These are phyloP conservation scores for Plagodis pulveraria DNA, from an alignment of 2,888 invertebrate species.

Conservation along the genomic window DNA sequence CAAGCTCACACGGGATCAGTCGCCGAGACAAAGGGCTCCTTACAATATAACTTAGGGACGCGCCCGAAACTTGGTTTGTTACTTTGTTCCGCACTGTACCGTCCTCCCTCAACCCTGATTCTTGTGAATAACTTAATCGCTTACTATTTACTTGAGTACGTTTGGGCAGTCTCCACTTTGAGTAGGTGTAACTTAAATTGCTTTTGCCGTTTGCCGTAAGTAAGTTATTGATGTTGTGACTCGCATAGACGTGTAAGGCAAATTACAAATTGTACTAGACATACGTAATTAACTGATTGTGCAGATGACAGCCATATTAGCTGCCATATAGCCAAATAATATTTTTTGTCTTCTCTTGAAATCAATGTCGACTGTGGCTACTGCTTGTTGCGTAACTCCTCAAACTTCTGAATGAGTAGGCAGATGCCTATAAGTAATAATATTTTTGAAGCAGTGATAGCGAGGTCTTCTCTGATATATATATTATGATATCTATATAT, in stretches of 20 bases:
- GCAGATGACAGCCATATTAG: too few species aligned
- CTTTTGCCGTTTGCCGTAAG: background rate
- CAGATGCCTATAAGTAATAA: too few species aligned
- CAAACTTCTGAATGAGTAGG: too few species aligned
- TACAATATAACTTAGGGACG: constrained; percentile 75
- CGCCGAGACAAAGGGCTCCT: constrained; percentile 59
- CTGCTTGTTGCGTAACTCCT: too few species aligned
- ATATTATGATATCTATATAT: too few species aligned
- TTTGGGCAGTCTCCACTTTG: background rate
- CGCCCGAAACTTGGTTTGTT: constrained; percentile 71
- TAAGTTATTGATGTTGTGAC: background rate
- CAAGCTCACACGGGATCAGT: constrained; percentile 64
- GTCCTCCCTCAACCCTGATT: constrained; percentile 48
- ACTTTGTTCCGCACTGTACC: constrained; percentile 51
- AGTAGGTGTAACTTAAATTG: constrained; percentile 1
- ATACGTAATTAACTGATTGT: too few species aligned
- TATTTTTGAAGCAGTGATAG: too few species aligned
- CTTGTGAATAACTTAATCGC: constrained; percentile 45
- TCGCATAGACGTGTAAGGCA: background rate
- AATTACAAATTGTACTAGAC: too few species aligned
- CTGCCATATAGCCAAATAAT: too few species aligned
- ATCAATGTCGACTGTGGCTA: too few species aligned
- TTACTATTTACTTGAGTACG: constrained; percentile 37
- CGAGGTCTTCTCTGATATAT: too few species aligned
- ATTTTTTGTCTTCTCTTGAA: too few species aligned